Evolutionary conservation across 1,140 invertebrate genomes (phyloP), one percentile per base, ranked within the genome.

Genomic region (Oppia nitens): DNA sequence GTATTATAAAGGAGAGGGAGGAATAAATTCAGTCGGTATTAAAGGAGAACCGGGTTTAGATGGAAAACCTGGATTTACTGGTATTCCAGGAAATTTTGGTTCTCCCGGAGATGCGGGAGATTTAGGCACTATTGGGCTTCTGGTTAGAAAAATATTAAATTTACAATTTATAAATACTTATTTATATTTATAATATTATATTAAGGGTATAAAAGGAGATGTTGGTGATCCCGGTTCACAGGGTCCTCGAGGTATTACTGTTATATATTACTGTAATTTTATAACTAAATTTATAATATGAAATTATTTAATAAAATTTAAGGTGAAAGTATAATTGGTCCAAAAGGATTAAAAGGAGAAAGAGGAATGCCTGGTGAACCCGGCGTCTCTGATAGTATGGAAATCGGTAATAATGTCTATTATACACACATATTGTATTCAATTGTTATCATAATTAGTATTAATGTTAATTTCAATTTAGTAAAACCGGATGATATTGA

Each of bases 361-460:
- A 68, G 76, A 50, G 87, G 87, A 49, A 29, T 65, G 9, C 78
- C 83, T 65, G 86, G 86, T 45, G 58, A 66, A 47, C 70, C 72
- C 29, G 83, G 83, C 60, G 60, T 78, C 2, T 76, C 78, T 60
- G 78, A 77, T 64, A 24, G 55, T 9, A 23, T 51, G 26, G 67
- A 47, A 47, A 25, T n/a, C n/a, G n/a, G n/a, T n/a, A n/a, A n/a
- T n/a, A n/a, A n/a, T n/a, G n/a, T n/a, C n/a, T n/a, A n/a, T n/a
- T n/a, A n/a, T n/a, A n/a, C n/a, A n/a, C n/a, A n/a, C n/a, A 54
- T 11, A 47, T 20, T 28, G n/a, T 54, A 4, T 6, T 4, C 29
- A 1, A 54, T 29, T 54, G 20, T 17, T 45, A 25, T 11, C n/a
- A 12, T 12, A 54, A 40, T 40, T 40, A 9, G 6, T 40, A 40